phyloP scores from a whole-genome alignment of 1,140 invertebrate species.

The Drosophila ercepeae region DNA sequence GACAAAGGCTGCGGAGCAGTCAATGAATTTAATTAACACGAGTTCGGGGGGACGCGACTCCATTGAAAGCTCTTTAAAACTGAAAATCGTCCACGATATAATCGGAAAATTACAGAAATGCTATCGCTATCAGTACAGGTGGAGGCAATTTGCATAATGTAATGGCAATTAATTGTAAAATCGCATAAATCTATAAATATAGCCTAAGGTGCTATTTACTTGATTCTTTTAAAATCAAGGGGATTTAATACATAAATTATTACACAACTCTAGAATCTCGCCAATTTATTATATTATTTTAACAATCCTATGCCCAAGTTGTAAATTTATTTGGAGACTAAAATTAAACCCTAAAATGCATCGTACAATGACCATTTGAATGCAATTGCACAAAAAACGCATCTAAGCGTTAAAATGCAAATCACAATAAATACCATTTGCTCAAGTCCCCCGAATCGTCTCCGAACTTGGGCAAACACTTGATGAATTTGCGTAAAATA shows the following conservation, averaged over 20 bases:
- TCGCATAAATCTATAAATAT: background rate
- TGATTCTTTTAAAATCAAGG: background rate
- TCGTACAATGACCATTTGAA: conserved; percentile 53
- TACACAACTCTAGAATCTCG: no score
- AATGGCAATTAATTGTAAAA: background rate
- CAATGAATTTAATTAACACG: conserved; percentile 66
- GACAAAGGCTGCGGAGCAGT: conserved; percentile 50
- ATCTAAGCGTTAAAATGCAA: conserved; percentile 80
- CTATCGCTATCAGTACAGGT: background rate
- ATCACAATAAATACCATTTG: conserved; percentile 73
- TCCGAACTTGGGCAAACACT: conserved; percentile 55
- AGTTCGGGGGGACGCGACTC: conserved; percentile 3
- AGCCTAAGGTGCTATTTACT: background rate
- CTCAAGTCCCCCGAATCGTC: conserved; percentile 2
- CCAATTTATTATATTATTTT: no score
- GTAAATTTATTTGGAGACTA: background rate
- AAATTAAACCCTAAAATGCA: conserved; percentile 1
- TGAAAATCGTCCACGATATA: background rate
- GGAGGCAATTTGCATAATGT: background rate
- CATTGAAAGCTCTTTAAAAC: conserved; percentile 10
- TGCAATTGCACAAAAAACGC: conserved; percentile 64
- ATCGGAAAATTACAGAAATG: background rate
- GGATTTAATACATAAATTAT: background rate
- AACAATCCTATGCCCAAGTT: background rate
- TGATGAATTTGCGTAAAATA: conserved; percentile 81